Percentiles rank a stretch among this genome's conserved stretches.
Conservation (phyloP, 2,797 vertebrate species). For the Apogon hyalosoma region DNA sequence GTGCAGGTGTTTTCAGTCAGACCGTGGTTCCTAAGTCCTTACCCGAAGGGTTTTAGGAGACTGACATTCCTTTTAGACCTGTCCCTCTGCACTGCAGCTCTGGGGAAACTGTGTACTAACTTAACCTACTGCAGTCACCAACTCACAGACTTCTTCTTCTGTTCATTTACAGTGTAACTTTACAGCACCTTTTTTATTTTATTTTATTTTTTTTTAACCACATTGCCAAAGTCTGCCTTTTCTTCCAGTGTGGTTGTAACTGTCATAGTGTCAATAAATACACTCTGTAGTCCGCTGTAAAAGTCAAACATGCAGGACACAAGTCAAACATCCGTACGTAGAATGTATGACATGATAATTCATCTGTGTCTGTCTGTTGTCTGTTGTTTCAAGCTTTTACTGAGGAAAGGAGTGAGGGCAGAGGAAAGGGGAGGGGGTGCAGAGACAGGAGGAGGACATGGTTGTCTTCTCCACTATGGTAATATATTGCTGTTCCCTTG, state of each 20-base stretch:
- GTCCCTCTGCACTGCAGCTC: conserved; percentile 56
- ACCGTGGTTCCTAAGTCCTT: conserved; percentile 73
- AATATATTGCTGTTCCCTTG: conserved; percentile 67
- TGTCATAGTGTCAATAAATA: conserved; percentile 31
- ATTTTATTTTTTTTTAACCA: conserved; percentile 12
- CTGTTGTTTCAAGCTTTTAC: conserved; percentile 29
- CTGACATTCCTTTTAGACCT: conserved; percentile 76
- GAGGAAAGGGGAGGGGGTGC: conserved; percentile 19
- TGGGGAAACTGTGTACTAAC: conserved; percentile 42
- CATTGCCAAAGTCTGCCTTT: conserved; percentile 6
- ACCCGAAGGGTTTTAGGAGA: conserved; percentile 71
- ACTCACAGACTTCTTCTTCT: conserved; percentile 41
- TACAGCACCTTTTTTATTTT: background rate
- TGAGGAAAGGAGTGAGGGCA: conserved; percentile 28
- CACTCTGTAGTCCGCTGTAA: conserved; percentile 27
- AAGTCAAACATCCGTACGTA: conserved; percentile 32
- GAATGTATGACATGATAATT: conserved; percentile 39
- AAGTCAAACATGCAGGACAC: conserved; percentile 32
- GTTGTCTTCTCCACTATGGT: conserved; percentile 58
- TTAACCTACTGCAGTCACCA: conserved; percentile 52
- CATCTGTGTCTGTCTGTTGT: conserved; percentile 13
- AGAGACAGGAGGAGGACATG: conserved; percentile 56
- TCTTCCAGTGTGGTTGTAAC: conserved; percentile 12
- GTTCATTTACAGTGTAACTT: conserved; percentile 33
- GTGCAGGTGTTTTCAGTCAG: conserved; percentile 83